phyloP scores from a whole-genome alignment of 2,888 invertebrate species.

The Harpalus rubripes region DNA sequence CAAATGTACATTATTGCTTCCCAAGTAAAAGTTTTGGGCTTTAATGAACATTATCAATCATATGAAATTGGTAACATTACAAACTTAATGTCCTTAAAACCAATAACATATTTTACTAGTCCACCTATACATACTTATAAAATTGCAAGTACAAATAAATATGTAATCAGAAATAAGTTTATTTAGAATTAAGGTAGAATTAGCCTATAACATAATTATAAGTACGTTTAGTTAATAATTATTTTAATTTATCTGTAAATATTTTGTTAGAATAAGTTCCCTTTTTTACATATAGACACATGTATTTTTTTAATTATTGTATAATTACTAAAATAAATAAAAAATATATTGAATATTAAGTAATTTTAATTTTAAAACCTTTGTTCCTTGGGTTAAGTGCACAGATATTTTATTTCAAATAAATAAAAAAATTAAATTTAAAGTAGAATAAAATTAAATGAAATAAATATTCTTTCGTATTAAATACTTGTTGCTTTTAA shows the following conservation, averaged over 20 bases:
- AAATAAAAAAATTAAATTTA: not conserved
- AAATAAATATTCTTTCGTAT: not conserved
- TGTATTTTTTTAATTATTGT: not conserved
- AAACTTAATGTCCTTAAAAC: not conserved
- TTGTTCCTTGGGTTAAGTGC: not conserved
- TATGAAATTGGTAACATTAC: not conserved
- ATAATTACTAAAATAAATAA: not conserved
- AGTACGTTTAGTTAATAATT: not conserved
- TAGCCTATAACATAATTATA: not conserved
- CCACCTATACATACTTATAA: constrained; percentile 2
- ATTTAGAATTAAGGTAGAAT: not conserved
- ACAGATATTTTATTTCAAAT: constrained; percentile 9
- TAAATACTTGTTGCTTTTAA: not conserved
- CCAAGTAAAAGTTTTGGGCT: too few species aligned
- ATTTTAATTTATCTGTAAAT: not conserved
- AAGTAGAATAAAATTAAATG: constrained; percentile 1
- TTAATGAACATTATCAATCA: too few species aligned
- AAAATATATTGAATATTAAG: not conserved
- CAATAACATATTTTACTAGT: constrained; percentile 6
- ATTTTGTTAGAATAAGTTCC: too few species aligned
- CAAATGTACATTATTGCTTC: too few species aligned
- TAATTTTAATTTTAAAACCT: not conserved
- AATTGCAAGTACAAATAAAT: not conserved
- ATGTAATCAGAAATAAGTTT: not conserved
- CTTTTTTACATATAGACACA: not conserved